A percentile compares a stretch with the other conserved stretches of the same genome.
These are phyloP conservation scores for Charaxes varanes DNA, from an alignment of 1,140 invertebrate genomes.

Conservation along the genomic window DNA sequence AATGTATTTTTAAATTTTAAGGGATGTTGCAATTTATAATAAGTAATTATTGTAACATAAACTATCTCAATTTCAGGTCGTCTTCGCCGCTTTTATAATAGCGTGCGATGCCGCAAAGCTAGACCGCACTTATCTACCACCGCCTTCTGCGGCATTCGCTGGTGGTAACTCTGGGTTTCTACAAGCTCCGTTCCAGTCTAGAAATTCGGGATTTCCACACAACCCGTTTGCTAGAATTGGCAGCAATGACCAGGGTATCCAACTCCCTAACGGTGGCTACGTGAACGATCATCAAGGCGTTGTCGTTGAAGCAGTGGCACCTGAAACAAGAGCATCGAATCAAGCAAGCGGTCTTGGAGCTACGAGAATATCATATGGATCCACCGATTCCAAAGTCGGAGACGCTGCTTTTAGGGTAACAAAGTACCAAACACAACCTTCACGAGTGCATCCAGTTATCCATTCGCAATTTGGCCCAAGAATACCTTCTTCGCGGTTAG, in stretches of 20 bases:
- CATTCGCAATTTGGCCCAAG: neutral
- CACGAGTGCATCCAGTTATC: neutral
- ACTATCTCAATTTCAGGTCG: conserved; percentile 33
- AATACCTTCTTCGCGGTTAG: too few relatives aligned
- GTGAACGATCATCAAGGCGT: conserved; percentile 54
- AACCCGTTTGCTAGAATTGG: conserved; percentile 21
- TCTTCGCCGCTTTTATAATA: conserved; percentile 47
- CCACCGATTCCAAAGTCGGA: conserved; percentile 58
- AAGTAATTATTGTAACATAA: conserved; percentile 2
- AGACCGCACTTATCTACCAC: conserved; percentile 77
- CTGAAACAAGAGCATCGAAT: conserved; percentile 43
- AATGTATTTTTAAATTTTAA: too few relatives aligned
- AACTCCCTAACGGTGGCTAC: conserved; percentile 43
- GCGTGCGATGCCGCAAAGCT: conserved; percentile 65
- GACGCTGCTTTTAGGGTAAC: conserved; percentile 50
- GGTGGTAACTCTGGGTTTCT: conserved; percentile 56
- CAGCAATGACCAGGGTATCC: conserved; percentile 20
- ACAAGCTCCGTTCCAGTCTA: conserved; percentile 27
- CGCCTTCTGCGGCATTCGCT: conserved; percentile 68
- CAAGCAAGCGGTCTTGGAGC: conserved; percentile 41
- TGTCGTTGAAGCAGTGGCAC: conserved; percentile 47
- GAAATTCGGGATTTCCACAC: neutral
- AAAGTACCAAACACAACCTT: conserved; percentile 2
- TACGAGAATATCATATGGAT: conserved; percentile 48
- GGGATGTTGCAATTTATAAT: too few relatives aligned